Evolutionary conservation across 2,797 vertebrate genomes (phyloP).

Genomic region (Xiphophorus birchmanni): DNA sequence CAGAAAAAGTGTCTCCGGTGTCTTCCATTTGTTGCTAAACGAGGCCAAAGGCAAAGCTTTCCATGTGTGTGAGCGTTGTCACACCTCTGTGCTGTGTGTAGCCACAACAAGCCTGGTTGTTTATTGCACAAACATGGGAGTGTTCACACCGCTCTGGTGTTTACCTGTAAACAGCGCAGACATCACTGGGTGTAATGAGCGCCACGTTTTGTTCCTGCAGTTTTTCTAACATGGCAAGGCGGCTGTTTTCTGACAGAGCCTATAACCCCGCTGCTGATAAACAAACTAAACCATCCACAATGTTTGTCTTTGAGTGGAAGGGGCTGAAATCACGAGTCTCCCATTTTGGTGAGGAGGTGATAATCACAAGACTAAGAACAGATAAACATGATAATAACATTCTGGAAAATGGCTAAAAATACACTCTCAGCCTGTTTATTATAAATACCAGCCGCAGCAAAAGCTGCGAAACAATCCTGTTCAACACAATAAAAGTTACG

Average conservation of each 20-base stretch:
- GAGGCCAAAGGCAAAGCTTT: constrained; percentile 68
- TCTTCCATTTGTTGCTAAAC: constrained; percentile 49
- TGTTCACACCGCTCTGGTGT: constrained; percentile 61
- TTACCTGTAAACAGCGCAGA: constrained; percentile 79
- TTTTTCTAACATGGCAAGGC: constrained; percentile 9
- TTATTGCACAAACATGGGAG: constrained; percentile 77
- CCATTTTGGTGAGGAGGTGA: constrained; percentile 69
- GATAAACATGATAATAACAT: constrained; percentile 69
- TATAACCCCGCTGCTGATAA: constrained; percentile 6
- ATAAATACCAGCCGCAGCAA: constrained; percentile 63
- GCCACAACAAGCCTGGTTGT: constrained; percentile 79
- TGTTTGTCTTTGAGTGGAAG: constrained; percentile 53
- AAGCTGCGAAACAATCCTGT: constrained; percentile 64
- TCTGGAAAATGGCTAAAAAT: constrained; percentile 73
- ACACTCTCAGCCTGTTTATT: constrained; percentile 63
- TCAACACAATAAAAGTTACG: constrained; percentile 57
- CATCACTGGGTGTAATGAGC: constrained; percentile 31
- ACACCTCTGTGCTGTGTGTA: constrained; percentile 77
- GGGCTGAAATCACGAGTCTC: constrained; percentile 61
- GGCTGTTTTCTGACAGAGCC: constrained; percentile 14
- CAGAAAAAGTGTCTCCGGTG: constrained; percentile 52
- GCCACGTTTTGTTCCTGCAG: constrained; percentile 7
- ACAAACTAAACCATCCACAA: constrained; percentile 47
- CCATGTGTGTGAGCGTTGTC: constrained; percentile 68
- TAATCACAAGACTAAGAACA: constrained; percentile 72